A percentile compares a stretch with the other conserved stretches of the same genome.
Conservation (phyloP, 2,888 invertebrate species). For the Archips crataeganus region DNA sequence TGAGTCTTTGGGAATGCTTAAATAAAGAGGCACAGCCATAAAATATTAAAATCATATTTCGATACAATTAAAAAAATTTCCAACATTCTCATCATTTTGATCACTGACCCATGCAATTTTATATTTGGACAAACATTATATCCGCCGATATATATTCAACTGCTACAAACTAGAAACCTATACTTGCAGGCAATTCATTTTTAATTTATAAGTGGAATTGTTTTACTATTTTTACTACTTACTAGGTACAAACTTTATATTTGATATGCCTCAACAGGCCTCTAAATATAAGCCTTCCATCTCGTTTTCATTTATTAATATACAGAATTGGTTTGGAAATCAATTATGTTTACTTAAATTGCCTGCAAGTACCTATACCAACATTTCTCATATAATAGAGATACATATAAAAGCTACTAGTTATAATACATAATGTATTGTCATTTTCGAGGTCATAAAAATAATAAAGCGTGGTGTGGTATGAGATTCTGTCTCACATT, state of each 20-base stretch:
- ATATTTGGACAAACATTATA: not conserved
- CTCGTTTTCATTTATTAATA: too few relatives aligned
- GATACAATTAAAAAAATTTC: not conserved
- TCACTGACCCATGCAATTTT: not conserved
- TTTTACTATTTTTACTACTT: too few relatives aligned
- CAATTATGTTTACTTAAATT: conserved; percentile 4
- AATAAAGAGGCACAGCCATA: conserved; percentile 49
- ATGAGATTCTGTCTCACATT: conserved; percentile 25
- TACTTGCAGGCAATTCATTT: conserved; percentile 23
- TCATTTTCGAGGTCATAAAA: conserved; percentile 48
- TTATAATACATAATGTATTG: conserved; percentile 50
- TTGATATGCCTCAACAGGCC: not conserved
- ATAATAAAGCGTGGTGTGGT: conserved; percentile 35
- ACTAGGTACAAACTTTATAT: too few relatives aligned
- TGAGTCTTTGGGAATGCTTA: conserved; percentile 44
- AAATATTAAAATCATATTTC: conserved; percentile 1
- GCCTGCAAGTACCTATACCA: conserved; percentile 24
- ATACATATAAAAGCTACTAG: conserved; percentile 53
- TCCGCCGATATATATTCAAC: not conserved
- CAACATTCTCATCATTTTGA: not conserved
- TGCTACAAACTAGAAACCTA: conserved; percentile 27
- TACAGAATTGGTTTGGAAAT: not conserved
- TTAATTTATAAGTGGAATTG: too few relatives aligned
- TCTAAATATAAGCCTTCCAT: too few relatives aligned
- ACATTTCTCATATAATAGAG: conserved; percentile 37